A percentile compares a stretch with the other conserved stretches of the same genome.
Evolutionary conservation across 2,888 invertebrate genomes (phyloP).

Genomic region (Geotrupes spiniger): DNA sequence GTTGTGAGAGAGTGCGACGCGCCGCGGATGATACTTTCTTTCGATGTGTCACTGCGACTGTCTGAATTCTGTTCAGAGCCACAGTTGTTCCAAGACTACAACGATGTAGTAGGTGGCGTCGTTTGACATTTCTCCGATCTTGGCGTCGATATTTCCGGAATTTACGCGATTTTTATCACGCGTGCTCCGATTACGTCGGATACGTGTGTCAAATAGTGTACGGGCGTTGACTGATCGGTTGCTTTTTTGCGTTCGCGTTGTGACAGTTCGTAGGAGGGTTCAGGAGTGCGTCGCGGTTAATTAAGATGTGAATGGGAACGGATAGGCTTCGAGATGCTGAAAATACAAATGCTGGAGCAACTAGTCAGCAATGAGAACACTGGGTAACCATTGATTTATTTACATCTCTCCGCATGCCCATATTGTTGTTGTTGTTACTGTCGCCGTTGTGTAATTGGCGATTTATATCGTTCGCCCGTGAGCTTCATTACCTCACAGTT

Average conservation of each 20-base stretch:
- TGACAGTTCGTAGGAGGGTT: too few relatives aligned
- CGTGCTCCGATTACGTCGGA: too few relatives aligned
- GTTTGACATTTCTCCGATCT: background rate
- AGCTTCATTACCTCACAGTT: too few relatives aligned
- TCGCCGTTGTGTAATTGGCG: too few relatives aligned
- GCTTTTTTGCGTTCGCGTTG: too few relatives aligned
- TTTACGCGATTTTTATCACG: too few relatives aligned
- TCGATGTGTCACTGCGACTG: constrained; percentile 17
- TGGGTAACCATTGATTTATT: constrained; percentile 36
- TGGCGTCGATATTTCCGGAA: too few relatives aligned
- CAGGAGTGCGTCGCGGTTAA: too few relatives aligned
- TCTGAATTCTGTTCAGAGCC: constrained; percentile 7
- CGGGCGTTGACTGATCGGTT: too few relatives aligned
- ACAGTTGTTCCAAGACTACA: constrained; percentile 17
- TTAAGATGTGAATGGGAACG: background rate
- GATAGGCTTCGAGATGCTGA: constrained; percentile 57
- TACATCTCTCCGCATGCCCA: background rate
- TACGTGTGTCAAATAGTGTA: too few relatives aligned
- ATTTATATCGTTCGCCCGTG: too few relatives aligned
- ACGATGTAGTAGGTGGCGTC: constrained; percentile 9
- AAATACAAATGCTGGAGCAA: constrained; percentile 75
- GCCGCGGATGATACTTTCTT: constrained; percentile 36
- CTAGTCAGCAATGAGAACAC: constrained; percentile 63
- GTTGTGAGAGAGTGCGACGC: constrained; percentile 20
- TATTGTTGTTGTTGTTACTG: too few relatives aligned